Base-by-base conservation (phyloP, 2,888 invertebrate genomes). In the Pegoplata infirma region DNA sequence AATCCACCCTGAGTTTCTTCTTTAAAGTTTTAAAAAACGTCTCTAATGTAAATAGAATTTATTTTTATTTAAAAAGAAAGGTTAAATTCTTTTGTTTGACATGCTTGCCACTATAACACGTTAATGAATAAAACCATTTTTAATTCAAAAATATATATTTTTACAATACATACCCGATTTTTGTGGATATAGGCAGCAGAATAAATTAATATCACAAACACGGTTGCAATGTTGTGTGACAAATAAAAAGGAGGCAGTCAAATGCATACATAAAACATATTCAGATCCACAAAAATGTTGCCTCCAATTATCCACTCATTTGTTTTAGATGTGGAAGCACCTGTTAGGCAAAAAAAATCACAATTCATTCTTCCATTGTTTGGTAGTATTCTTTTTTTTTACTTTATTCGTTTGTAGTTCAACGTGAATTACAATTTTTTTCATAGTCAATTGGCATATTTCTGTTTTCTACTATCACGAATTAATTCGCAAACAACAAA, bases 401-500 rank as follows among this genome's bases (percentile, higher is more conserved):
- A 32, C 53, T 53, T 10, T n/a, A n/a, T n/a, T 64, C 36, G 36
- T 51, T 64, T 17, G 40, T 40, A 44, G 53, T 53, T 40, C 25
- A 53, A 17, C 25, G 19, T 36, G 51, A 23, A 44, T 12, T 25
- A 53, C 17, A 51, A 51, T 51, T 63, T 63, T 64, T 66, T 67
- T 47, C 32, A 19, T 56, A 67, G 28, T 67, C 56, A 55, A 53
- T 25, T 56, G 46, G 55, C 28, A 55, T 40, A 55, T 46, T 67
- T 25, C 1, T 56, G 10, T 55, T 56, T 47, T 21, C 46, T 51
- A 28, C 46, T 56, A 47, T 47, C 67, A 67, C 32, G 67, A 67
- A 67, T 56, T 67, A 67, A 67, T 67, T 56, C 32, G 46, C 56
- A 67, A 67, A 32, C 56, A 55, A 56, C 32, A 47, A 12, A 14